Evolutionary conservation across 2,888 invertebrate species (phyloP).

Genomic region (Colostygia pectinataria): DNA sequence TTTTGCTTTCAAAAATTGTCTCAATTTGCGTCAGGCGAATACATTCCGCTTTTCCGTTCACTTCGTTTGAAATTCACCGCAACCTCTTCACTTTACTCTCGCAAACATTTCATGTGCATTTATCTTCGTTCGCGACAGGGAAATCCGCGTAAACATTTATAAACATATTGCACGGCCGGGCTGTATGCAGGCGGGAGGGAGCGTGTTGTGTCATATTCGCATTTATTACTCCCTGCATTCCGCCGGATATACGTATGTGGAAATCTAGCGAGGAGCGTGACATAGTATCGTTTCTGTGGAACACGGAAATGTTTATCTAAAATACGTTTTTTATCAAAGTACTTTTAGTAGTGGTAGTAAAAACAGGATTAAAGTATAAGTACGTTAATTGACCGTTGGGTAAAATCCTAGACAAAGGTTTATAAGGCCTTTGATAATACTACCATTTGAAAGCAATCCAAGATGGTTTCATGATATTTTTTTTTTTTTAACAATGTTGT

Average conservation of each 20-base stretch:
- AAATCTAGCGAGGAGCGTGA: slow-evolving; percentile 1
- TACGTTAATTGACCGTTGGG: too few relatives aligned
- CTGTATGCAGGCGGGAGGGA: slow-evolving; percentile 1
- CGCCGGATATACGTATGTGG: background rate
- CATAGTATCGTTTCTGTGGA: slow-evolving; percentile 1
- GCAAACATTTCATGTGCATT: slow-evolving; percentile 19
- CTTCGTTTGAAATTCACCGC: slow-evolving; percentile 8
- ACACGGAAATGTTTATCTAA: background rate
- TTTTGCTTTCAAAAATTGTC: too few relatives aligned
- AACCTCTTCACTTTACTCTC: background rate
- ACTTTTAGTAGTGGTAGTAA: too few relatives aligned
- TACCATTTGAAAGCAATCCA: too few relatives aligned
- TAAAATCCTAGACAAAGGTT: too few relatives aligned
- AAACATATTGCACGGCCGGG: slow-evolving; percentile 1
- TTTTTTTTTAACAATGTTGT: too few relatives aligned
- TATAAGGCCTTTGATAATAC: too few relatives aligned
- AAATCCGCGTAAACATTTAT: slow-evolving; percentile 11
- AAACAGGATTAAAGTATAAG: too few relatives aligned
- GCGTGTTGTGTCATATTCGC: slow-evolving; percentile 11
- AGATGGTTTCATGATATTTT: too few relatives aligned
- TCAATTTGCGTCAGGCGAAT: too few relatives aligned
- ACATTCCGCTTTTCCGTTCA: background rate
- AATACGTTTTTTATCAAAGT: background rate
- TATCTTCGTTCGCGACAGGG: slow-evolving; percentile 10
- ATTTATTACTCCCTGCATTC: slow-evolving; percentile 12